Base-by-base conservation (phyloP, 2,797 vertebrate species). In the Sebastiscus tertius region DNA sequence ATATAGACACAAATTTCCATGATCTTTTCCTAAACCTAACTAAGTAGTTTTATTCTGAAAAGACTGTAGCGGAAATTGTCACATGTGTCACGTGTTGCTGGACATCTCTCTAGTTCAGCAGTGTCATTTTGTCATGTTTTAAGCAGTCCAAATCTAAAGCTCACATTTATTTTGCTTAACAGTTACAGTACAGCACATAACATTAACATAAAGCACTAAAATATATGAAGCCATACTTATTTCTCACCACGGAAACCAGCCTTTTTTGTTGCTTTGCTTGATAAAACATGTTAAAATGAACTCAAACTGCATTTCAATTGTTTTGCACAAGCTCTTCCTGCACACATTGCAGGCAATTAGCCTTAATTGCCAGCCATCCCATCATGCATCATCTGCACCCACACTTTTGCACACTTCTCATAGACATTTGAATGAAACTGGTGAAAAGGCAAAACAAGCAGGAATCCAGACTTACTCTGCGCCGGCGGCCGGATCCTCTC, bases 401-500 rank as follows among this genome's bases (percentile, higher is more conserved):
- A 39, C 22, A 36, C 9, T 16, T 26, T 39, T 80, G 6, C 14
- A 49, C 11, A 54, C 54, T 39, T 63, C 31, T 39, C 46, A 9
- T 4, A 5, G 4, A 14, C 63, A 39, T 31, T 4, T 69, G 10
- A 79, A 27, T 52, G 52, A 75, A 61, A 12, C 11, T 12, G 26
- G 26, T 36, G 36, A 61, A 20, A 39, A 69, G 77, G 83, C 74
- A 84, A 85, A 46, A 86, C 54, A 82, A 81, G 80, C 66, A 77
- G 42, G 65, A 65, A 58, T 77, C 76, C 63, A 85, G 70, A 93
- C 90, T 93, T 83, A 93, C 93, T 77, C 71, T 72, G 73, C 26
- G 42, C 42, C 42, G 2, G 20, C 69, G 13, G 82, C 82, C 68
- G 61, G 85, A 78, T 84, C 81, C 29, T 77, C 84, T 88, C 83